These are phyloP conservation scores for Sesia bembeciformis DNA, from an alignment of 2,888 invertebrate species.

Conservation along the genomic window DNA sequence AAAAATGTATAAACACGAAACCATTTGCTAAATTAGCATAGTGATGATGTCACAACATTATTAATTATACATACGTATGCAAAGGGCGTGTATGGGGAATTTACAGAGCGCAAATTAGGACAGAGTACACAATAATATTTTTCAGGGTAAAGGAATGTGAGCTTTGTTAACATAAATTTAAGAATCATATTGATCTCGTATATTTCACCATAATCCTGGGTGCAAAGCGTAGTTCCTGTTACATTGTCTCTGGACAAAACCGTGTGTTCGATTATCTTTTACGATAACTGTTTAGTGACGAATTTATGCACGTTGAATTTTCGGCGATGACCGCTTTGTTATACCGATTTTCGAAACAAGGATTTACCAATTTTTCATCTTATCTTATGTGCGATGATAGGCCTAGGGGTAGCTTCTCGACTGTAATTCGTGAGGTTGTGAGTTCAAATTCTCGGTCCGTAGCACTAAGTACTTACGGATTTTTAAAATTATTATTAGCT, in stretches of 20 bases:
- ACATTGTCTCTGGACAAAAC: conserved; percentile 55
- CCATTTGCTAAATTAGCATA: conserved; percentile 4
- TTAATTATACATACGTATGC: conserved; percentile 1
- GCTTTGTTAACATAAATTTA: neutral
- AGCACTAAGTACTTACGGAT: too few species aligned
- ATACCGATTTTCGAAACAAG: conserved; percentile 3
- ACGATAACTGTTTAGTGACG: conserved; percentile 33
- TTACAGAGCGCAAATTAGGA: neutral
- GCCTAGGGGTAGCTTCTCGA: too few species aligned
- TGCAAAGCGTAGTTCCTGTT: conserved; percentile 56
- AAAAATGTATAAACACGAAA: neutral
- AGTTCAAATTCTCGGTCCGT: too few species aligned
- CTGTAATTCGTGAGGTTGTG: too few species aligned
- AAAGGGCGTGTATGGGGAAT: neutral
- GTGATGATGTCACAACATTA: conserved; percentile 7
- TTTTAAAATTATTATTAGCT: too few species aligned
- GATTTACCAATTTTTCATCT: conserved; percentile 2
- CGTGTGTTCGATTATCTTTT: conserved; percentile 32
- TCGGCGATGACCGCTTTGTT: conserved; percentile 9
- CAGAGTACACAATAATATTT: neutral
- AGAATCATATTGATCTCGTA: neutral
- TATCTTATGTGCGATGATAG: too few species aligned
- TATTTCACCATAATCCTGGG: conserved; percentile 12
- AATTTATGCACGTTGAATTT: conserved; percentile 16
- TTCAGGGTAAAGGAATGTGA: neutral